Base-by-base conservation (phyloP, 2,113 vertebrate species). In the Pterocles gutturalis region DNA sequence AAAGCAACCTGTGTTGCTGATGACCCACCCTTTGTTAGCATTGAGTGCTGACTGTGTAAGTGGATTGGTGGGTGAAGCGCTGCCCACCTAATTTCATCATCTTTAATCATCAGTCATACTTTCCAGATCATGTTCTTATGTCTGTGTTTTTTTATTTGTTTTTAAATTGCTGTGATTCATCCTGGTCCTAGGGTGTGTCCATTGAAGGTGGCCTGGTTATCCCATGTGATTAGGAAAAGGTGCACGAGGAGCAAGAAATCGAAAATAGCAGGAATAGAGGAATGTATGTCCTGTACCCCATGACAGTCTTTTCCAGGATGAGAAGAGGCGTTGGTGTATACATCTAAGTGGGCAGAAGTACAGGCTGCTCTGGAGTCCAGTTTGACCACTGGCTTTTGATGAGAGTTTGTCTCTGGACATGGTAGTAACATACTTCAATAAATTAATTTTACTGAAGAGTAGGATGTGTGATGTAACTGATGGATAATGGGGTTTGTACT, bases 181-280 rank as follows among this genome's bases (percentile, higher is more conserved):
- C 17, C 61, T 34, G 38, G 6, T 34, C 17, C 13, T 17, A 2
- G 8, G 3, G 3, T 10, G 31, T 29, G 33, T 8, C 53, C 24
- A 2, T 3, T 8, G 9, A 46, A 62, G 34, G 3, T 8, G 2
- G 14, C 45, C 29, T 29, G 6, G 26, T 17, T n/a, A 4, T 2
- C 41, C 29, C 20, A 22, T 7, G 6, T 29, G 41, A 0, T 5
- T 5, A 10, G 83, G 60, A 71, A 16, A 36, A 72, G 22, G 13
- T 7, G 18, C 29, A 54, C 49, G 8, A 67, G 8, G 10, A 61
- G 0, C 34, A 70, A 45, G 13, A 55, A 57, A 2, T 8, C 46
- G 13, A 33, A 71, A 81, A 62, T 0, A 60, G 17, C 64, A 62
- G 34, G 28, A 79, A 10, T 24, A 62, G 28, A 34, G 31, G 9